These are phyloP conservation scores for Myzus persicae DNA, from an alignment of 1,140 invertebrate species.

Conservation along the genomic window DNA sequence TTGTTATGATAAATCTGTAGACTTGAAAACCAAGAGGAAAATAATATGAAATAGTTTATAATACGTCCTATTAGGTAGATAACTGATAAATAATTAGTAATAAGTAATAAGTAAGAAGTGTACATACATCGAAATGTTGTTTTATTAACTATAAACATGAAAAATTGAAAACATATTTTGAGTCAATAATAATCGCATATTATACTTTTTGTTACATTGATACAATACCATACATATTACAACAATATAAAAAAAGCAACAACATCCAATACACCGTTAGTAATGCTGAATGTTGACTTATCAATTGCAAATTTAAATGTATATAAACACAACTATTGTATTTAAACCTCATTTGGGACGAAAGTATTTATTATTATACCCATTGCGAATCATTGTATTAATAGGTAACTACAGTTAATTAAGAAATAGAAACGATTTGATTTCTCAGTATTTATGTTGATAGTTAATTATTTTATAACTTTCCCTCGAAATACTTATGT, in stretches of 20 bases:
- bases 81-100: background rate
- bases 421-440: background rate
- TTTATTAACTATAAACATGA: background rate
- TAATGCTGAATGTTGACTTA: background rate
- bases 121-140: too few species aligned
- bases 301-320: background rate
- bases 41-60: background rate
- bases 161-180: background rate
- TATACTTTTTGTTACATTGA: background rate
- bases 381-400: background rate
- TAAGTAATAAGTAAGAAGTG: background rate
- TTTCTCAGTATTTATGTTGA: background rate
- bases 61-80: background rate
- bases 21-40: background rate
- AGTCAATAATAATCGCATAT: background rate
- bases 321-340: background rate
- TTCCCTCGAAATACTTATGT: background rate
- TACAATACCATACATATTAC: background rate
- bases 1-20: background rate
- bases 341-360: background rate
- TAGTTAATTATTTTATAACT: background rate
- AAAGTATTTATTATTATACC: constrained; percentile 14
- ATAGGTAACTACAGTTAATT: background rate
- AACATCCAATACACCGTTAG: background rate
- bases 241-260: background rate